phyloP scores from a whole-genome alignment of 2,888 invertebrate genomes.

The Uloborus plumipes region DNA sequence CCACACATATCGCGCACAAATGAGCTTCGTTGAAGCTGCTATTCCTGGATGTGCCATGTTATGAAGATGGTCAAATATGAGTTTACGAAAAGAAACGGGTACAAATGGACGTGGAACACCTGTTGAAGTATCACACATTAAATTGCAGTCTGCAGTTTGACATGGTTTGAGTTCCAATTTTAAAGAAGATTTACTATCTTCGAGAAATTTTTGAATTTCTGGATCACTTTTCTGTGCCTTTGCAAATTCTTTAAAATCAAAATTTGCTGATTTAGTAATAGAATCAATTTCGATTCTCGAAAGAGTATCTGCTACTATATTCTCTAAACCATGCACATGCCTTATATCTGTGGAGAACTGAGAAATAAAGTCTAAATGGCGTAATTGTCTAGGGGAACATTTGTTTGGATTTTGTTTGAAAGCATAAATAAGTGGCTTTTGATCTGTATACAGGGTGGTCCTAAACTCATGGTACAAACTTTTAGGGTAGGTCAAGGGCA shows the following conservation, averaged over 20 bases:
- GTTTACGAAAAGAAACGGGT: background rate
- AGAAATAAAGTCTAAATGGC: conserved; percentile 68
- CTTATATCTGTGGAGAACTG: conserved; percentile 70
- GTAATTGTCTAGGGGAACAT: conserved; percentile 69
- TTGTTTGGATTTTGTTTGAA: conserved; percentile 32
- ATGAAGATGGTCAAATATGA: background rate
- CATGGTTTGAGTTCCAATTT: background rate
- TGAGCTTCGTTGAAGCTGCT: background rate
- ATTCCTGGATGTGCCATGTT: background rate
- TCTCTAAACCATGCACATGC: conserved; percentile 66
- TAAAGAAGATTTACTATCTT: background rate
- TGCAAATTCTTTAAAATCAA: background rate
- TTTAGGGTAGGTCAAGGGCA: too few relatives aligned
- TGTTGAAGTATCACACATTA: background rate
- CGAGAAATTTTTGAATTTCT: background rate
- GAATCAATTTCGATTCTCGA: conserved; percentile 20
- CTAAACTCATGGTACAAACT: too few relatives aligned
- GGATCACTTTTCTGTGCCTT: background rate
- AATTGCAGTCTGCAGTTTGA: background rate
- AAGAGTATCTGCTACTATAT: conserved; percentile 25
- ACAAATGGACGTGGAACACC: conserved; percentile 9
- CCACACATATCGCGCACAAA: conserved; percentile 1
- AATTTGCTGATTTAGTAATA: too few relatives aligned
- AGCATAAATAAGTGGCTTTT: conserved; percentile 66
- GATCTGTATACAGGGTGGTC: too few relatives aligned